Conservation (phyloP, 1,140 invertebrate genomes). For the Odontomachus brunneus region DNA sequence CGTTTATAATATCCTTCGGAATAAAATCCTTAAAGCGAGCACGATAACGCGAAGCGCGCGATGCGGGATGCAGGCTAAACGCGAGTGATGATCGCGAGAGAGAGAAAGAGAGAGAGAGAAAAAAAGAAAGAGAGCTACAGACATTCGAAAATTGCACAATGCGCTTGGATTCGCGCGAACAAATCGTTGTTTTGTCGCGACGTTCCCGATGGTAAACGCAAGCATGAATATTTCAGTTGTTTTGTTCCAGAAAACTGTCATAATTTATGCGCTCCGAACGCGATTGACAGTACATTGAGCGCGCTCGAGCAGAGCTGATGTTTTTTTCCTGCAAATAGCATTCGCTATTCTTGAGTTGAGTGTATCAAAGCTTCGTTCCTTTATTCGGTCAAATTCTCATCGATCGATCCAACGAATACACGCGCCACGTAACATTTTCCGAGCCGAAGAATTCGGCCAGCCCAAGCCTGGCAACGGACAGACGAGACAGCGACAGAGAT, state of each 20-base stretch:
- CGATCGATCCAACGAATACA: background rate
- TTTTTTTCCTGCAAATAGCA: background rate
- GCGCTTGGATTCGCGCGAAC: background rate
- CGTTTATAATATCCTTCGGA: constrained; percentile 24
- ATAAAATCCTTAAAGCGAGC: constrained; percentile 33
- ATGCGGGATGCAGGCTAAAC: background rate
- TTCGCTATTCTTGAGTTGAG: background rate
- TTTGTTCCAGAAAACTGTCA: background rate
- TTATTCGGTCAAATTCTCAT: background rate
- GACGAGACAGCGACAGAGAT: background rate
- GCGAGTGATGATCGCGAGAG: background rate
- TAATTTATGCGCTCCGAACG: background rate
- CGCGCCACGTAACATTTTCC: background rate
- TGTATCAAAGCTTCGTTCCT: background rate
- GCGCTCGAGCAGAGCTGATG: background rate
- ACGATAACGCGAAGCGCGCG: background rate
- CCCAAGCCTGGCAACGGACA: background rate
- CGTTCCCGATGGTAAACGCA: background rate
- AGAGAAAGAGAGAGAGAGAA: no score
- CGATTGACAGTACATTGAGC: no score
- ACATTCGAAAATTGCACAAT: background rate
- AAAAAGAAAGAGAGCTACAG: background rate
- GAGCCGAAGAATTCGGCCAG: background rate
- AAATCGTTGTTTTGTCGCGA: background rate
- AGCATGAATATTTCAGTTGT: background rate